A percentile compares a stretch with the other conserved stretches of the same genome.
phyloP scores from a whole-genome alignment of 2,113 vertebrate genomes.

The Propithecus coquereli region DNA sequence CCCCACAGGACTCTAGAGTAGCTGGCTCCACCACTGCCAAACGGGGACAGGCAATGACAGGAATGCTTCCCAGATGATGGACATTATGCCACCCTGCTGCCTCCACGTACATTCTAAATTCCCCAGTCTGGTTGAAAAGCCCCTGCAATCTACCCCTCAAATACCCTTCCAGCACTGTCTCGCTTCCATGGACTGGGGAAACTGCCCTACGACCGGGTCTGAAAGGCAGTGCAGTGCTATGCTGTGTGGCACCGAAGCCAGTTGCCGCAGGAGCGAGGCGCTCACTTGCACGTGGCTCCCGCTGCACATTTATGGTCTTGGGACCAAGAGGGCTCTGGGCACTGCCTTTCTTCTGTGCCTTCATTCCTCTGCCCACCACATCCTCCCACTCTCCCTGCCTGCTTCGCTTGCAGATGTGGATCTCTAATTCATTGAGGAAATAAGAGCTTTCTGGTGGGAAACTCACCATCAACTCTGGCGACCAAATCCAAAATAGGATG shows the following conservation, averaged over 20 bases:
- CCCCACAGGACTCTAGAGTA: not conserved
- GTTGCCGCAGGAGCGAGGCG: not conserved
- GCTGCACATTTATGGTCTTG: fast-evolving
- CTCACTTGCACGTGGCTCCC: not conserved
- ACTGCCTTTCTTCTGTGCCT: not conserved
- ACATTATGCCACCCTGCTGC: not conserved
- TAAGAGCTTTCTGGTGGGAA: not conserved
- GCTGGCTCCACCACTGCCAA: not conserved
- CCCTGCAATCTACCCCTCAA: not conserved
- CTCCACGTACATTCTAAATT: not conserved
- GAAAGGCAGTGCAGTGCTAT: not conserved
- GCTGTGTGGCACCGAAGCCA: fast-evolving
- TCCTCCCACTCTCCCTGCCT: too few relatives aligned
- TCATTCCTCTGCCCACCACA: not conserved
- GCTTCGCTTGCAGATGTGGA: not conserved
- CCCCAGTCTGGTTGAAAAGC: not conserved
- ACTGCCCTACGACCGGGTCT: fast-evolving
- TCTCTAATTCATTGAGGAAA: not conserved
- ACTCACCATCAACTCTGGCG: not conserved
- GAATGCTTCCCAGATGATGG: not conserved
- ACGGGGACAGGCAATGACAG: not conserved
- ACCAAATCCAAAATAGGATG: not conserved
- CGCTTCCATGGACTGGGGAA: not conserved
- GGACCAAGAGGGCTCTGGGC: not conserved
- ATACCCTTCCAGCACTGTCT: not conserved